Base-by-base conservation (phyloP, 2,888 invertebrate genomes). In the Cenopis cana region DNA sequence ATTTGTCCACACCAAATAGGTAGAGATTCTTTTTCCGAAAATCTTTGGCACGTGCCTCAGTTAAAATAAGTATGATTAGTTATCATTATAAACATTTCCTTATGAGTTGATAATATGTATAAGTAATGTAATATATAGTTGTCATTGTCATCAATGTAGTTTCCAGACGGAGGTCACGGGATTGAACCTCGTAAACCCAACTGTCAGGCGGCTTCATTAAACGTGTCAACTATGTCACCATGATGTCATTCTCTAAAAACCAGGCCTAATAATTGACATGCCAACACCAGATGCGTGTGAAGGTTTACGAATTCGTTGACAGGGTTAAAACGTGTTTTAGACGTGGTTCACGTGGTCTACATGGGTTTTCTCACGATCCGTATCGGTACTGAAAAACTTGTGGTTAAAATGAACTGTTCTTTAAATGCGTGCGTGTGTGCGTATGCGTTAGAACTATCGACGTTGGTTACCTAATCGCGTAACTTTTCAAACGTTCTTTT, bases 211-310 rank as follows among this genome's bases (percentile, higher is more conserved):
- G 62, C 14, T 69, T 33, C 49, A 69, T 62, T 56, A 50, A 68
- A 36, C 46, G 24, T 18, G 55, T 62, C 68, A 55, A 38, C 33
- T n/a, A 24, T 56, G 49, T n/a, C 14, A 33, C 20, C 18, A 17
- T 69, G 69, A 69, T 69, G 62, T 69, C 69, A 69, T 69, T 69
- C 50, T 69, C 55, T 66, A 52, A 62, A 49, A 69, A 17, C 33
- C 36, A 12, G 54, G 46, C 17, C 62, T 49, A 33, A 46, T 55
- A 62, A 56, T 49, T 46, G 56, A 56, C 46, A 55, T 46, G 14
- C 24, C 46, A 41, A 12, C 36, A 36, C 62, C 69, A 69, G 56
- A 69, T 69, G 49, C 6, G 18, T 62, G 33, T 18, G n/a, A 36
- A 29, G 11, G 18, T 50, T 50, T n/a, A 50, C 18, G 17, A 18